Evolutionary conservation across 2,797 vertebrate species (phyloP), one percentile per base, ranked within the genome.

Genomic region (Amphiprion clarkii): DNA sequence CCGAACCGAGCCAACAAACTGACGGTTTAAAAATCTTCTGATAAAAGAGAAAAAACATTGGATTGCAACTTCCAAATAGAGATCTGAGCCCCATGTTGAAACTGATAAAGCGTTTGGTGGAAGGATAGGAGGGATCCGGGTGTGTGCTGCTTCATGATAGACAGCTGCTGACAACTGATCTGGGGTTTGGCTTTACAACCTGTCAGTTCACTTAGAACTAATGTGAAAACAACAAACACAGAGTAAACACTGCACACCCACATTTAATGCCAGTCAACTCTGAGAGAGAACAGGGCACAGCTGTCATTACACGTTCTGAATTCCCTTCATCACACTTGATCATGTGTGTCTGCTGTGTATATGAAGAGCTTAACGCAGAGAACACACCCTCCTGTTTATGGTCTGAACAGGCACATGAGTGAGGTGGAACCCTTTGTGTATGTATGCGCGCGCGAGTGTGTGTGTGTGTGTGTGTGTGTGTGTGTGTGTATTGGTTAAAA

Each of bases 151-250:
- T 53, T 49, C 5, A 57, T 85, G 76, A 82, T 62, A 83, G 76
- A 80, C 79, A 59, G 78, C 61, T 46, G 79, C 77, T 83, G 81
- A 73, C 77, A 69, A 61, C 62, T 68, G 70, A 81, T 87, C 64
- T 71, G 69, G 48, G 76, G 23, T 82, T 73, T 66, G 70, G 78
- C 71, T 88, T 23, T 46, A 62, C 65, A 74, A 68, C 54, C 80
- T 83, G 82, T 81, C 86, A 79, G 53, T 21, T 77, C 36, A 59
- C 63, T 74, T 67, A 61, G 9, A 72, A 70, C 48, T 65, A 31
- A 23, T 70, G 62, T 46, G 68, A 67, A 71, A 74, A 67, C 77
- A 86, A 79, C 82, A 86, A 67, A 86, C 59, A 59, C 44, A 53
- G 46, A 81, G 51, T 76, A 82, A 80, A 82, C 66, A 61, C 42